A percentile compares a stretch with the other conserved stretches of the same genome.
Conservation (phyloP, 2,797 vertebrate genomes). For the Rhynchotus rufescens region DNA sequence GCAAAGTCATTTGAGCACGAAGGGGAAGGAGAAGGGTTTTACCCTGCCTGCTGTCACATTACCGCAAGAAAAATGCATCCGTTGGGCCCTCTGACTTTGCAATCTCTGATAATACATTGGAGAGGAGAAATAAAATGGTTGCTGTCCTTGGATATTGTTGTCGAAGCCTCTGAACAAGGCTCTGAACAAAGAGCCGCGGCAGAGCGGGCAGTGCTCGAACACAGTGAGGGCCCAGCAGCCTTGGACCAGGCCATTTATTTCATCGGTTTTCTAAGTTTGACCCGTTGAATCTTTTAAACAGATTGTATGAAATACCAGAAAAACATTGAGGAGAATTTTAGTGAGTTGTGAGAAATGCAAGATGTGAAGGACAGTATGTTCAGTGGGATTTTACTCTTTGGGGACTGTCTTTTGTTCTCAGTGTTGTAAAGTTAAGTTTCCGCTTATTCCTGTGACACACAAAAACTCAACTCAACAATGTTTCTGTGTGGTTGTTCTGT, state of each 20-base stretch:
- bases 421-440: background rate
- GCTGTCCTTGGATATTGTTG: conserved; percentile 39
- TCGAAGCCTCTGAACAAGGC: conserved; percentile 43
- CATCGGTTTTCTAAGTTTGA: background rate
- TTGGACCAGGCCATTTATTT: background rate
- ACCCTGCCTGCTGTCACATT: background rate
- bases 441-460: background rate
- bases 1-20: conserved; percentile 44
- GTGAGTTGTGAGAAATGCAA: background rate
- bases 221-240: background rate
- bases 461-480: background rate
- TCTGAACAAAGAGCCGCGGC: background rate
- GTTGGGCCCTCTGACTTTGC: background rate
- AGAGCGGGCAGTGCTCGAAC: background rate
- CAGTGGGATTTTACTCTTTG: background rate
- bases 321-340: background rate
- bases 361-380: background rate
- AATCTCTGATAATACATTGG: conserved; percentile 16
- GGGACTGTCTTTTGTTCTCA: background rate
- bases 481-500: background rate
- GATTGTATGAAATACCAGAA: background rate
- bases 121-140: conserved; percentile 36
- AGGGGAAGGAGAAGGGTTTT: conserved; percentile 24
- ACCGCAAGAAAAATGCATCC: conserved; percentile 33
- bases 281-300: background rate